Conservation (phyloP, 2,113 vertebrate species). For the Poeciliopsis prolifica region DNA sequence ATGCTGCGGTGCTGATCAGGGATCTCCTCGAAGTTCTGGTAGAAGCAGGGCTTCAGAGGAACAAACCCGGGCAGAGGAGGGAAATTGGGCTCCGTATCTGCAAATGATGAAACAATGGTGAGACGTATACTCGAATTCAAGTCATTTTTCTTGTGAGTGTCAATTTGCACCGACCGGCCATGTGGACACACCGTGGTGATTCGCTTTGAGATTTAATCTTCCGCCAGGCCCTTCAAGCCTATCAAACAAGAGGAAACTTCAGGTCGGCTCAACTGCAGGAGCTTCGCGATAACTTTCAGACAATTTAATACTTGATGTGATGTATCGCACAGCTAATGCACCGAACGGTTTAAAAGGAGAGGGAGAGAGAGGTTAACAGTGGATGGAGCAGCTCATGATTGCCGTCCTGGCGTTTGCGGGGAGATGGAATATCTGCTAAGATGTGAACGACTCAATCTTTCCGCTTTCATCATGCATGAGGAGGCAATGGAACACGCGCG, state of each 20-base stretch:
- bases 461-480: conserved; percentile 2
- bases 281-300: not conserved
- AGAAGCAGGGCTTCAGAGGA: conserved; percentile 96
- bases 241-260: conserved; percentile 3
- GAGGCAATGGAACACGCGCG: not conserved
- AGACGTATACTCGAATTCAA: not conserved
- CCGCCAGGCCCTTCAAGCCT: conserved; percentile 29
- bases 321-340: not conserved
- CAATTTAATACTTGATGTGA: not conserved
- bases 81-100: conserved; percentile 90
- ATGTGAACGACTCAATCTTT: conserved; percentile 33
- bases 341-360: not conserved
- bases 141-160: not conserved
- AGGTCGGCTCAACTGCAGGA: not conserved
- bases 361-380: not conserved
- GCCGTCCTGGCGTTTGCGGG: conserved; percentile 5
- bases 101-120: conserved; percentile 8
- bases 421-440: conserved; percentile 40
- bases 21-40: conserved; percentile 98
- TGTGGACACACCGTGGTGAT: conserved; percentile 37
- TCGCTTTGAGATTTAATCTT: not conserved
- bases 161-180: conserved; percentile 70
- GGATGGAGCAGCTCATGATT: not conserved
- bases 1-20: conserved; percentile 92
- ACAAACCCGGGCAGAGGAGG: conserved; percentile 94